A percentile compares a stretch with the other conserved stretches of the same genome.
Conservation (phyloP, 1,140 invertebrate genomes). For the Neotoxoptera formosana region DNA sequence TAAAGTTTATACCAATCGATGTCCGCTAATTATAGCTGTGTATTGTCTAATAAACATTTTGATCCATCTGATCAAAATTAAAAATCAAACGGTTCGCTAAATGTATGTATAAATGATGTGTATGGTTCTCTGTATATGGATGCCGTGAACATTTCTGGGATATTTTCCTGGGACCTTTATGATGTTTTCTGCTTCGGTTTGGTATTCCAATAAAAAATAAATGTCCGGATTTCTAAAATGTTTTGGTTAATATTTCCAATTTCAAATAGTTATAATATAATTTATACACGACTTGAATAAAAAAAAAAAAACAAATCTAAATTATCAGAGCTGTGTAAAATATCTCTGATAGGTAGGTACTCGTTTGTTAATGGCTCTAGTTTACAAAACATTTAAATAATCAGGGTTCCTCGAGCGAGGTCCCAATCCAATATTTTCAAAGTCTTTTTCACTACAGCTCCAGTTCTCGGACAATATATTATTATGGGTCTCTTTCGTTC, state of each 20-base stretch:
- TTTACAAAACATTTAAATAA: background rate
- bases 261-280: background rate
- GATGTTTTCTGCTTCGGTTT: background rate
- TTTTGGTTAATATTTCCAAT: background rate
- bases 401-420: background rate
- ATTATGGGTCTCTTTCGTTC: background rate
- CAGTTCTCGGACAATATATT: background rate
- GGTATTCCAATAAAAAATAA: background rate
- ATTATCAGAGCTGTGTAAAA: background rate
- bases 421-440: background rate
- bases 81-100: background rate
- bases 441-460: background rate
- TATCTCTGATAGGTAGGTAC: background rate
- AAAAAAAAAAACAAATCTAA: background rate
- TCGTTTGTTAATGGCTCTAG: too few relatives aligned
- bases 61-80: too few relatives aligned
- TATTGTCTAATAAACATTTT: too few relatives aligned
- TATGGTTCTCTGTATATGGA: background rate
- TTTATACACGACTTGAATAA: background rate
- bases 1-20: too few relatives aligned
- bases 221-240: background rate
- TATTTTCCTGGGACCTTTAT: background rate
- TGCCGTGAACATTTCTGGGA: background rate
- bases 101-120: background rate
- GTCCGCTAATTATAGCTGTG: too few relatives aligned